phyloP scores from a whole-genome alignment of 92 coral and sea anemone species.

The Zoanthus sansibaricus region DNA sequence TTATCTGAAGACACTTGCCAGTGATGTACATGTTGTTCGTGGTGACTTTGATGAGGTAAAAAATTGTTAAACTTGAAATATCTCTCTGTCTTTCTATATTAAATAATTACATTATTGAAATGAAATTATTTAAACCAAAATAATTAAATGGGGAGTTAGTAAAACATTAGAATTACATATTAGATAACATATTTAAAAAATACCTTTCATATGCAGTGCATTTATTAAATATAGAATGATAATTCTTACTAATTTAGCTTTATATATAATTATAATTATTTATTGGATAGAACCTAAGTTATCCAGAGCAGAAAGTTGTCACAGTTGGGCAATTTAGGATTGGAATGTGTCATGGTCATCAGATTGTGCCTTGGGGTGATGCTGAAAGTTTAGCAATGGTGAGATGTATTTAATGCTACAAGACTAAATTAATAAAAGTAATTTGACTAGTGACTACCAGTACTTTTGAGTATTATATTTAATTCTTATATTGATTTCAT shows the following conservation, averaged over 20 bases:
- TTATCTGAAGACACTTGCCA: slow-evolving; percentile 93
- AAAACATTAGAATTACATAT: too few species aligned
- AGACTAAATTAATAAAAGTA: too few species aligned
- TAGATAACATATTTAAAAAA: too few species aligned
- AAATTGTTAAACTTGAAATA: background rate
- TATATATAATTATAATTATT: too few species aligned
- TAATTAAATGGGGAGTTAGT: too few species aligned
- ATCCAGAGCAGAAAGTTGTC: slow-evolving; percentile 99
- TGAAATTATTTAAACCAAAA: too few species aligned
- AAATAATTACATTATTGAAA: too few species aligned
- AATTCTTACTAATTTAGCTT: background rate
- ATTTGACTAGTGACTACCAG: too few species aligned
- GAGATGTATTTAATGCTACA: slow-evolving; percentile 13
- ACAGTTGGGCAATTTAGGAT: slow-evolving; percentile 98
- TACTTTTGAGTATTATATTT: too few species aligned
- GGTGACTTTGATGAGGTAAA: slow-evolving; percentile 99
- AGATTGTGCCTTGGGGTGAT: slow-evolving; percentile 99
- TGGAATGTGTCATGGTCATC: slow-evolving; percentile 99
- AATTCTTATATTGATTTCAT: too few species aligned
- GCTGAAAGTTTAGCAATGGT: slow-evolving; percentile 98
- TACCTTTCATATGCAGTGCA: too few species aligned
- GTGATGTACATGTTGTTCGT: slow-evolving; percentile 96
- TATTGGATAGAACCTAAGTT: slow-evolving; percentile 80
- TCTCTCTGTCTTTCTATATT: too few species aligned
- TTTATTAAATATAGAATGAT: background rate